These are phyloP conservation scores for Ammodytes marinus DNA, from an alignment of 2,113 vertebrate species.

Conservation along the genomic window DNA sequence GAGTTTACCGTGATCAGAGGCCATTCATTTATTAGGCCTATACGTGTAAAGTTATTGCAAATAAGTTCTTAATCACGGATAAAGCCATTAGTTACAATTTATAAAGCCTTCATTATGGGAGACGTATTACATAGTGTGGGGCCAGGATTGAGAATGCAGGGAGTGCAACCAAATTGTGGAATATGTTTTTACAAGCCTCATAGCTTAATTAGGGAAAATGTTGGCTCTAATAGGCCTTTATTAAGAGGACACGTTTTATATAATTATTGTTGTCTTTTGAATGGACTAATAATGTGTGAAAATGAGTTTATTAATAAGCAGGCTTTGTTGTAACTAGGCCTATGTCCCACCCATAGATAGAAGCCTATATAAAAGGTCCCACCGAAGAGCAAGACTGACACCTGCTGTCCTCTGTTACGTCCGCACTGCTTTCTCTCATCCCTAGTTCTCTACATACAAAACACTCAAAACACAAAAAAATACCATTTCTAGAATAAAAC, in stretches of 20 bases:
- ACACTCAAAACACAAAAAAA: background rate
- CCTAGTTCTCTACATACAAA: background rate
- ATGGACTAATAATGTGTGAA: too few relatives aligned
- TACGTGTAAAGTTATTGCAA: too few relatives aligned
- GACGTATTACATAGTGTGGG: background rate
- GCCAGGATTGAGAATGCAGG: background rate
- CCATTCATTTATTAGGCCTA: background rate
- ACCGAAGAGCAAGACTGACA: conserved; percentile 75
- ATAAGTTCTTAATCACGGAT: background rate
- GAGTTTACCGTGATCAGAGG: background rate
- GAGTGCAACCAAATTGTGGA: background rate
- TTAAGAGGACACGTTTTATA: background rate
- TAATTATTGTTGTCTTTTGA: background rate
- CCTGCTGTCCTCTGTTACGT: conserved; percentile 49
- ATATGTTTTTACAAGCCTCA: background rate
- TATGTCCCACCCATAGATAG: too few relatives aligned
- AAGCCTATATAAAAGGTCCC: background rate
- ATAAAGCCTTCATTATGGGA: background rate
- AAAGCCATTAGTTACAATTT: background rate
- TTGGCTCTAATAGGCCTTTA: background rate
- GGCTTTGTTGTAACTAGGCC: background rate
- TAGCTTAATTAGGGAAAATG: background rate
- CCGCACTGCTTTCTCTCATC: too few relatives aligned
- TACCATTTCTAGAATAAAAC: background rate
- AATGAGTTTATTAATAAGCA: background rate